Evolutionary conservation across 2,888 invertebrate species (phyloP).

Genomic region (Chrysolina oricalcia): DNA sequence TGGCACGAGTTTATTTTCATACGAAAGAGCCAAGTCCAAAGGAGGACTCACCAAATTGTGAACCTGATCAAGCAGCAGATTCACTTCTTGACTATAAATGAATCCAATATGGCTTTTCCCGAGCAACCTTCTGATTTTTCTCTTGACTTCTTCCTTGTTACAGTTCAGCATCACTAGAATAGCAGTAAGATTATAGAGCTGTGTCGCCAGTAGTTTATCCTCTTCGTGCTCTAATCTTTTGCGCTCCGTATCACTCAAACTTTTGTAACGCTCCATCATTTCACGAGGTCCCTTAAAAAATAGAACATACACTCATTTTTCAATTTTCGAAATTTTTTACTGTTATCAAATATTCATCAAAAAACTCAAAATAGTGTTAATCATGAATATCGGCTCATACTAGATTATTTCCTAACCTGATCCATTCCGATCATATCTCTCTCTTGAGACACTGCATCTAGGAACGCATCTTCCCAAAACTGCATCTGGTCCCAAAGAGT

Average conservation of each 20-base stretch:
- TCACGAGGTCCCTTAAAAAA: constrained; percentile 86
- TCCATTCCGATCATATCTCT: constrained; percentile 99
- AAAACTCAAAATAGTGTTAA: background rate
- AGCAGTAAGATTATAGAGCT: constrained; percentile 96
- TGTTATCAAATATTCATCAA: too few relatives aligned
- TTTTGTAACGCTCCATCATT: constrained; percentile 99
- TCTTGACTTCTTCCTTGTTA: constrained; percentile 86
- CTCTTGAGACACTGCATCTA: constrained; percentile 98
- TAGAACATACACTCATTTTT: too few relatives aligned
- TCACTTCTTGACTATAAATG: constrained; percentile 97
- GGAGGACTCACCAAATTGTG: constrained; percentile 90
- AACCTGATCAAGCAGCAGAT: constrained; percentile 95
- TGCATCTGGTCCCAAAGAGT: constrained; percentile 99
- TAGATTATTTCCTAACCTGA: constrained; percentile 76
- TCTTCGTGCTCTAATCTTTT: constrained; percentile 98
- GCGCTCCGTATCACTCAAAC: constrained; percentile 91
- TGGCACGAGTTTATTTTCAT: too few relatives aligned
- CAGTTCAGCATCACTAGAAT: constrained; percentile 96
- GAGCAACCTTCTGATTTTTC: constrained; percentile 91
- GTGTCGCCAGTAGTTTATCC: constrained; percentile 94
- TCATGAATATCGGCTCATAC: background rate
- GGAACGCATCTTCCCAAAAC: constrained; percentile 99
- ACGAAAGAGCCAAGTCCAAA: too few relatives aligned
- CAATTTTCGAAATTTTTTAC: too few relatives aligned
- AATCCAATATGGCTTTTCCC: constrained; percentile 99